Evolutionary conservation across 2,888 invertebrate species (phyloP).

Genomic region (Conomelus anceps): DNA sequence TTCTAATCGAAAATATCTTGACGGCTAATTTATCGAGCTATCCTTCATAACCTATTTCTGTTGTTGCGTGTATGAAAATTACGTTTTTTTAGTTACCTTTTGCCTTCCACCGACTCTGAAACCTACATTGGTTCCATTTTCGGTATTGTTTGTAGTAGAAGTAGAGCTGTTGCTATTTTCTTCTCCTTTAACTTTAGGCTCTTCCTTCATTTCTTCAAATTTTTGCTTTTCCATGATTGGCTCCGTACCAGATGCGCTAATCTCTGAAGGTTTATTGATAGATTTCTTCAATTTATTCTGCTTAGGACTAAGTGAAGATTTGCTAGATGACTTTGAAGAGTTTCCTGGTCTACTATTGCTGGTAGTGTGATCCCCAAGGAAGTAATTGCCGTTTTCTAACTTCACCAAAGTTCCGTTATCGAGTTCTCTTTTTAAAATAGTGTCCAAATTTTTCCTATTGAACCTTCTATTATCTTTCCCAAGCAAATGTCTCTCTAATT

Average conservation of each 20-base stretch:
- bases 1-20: background rate
- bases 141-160: slow-evolving; percentile 10
- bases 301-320: slow-evolving; percentile 4
- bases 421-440: slow-evolving; percentile 62
- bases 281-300: slow-evolving; percentile 3
- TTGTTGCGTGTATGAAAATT: background rate
- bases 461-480: slow-evolving; percentile 57
- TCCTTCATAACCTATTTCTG: background rate
- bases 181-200: slow-evolving; percentile 22
- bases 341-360: slow-evolving; percentile 15
- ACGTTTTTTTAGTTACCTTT: slow-evolving; percentile 27
- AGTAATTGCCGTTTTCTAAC: slow-evolving; percentile 60
- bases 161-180: slow-evolving; percentile 27
- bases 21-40: background rate
- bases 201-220: slow-evolving; percentile 8
- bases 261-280: background rate
- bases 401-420: slow-evolving; percentile 60
- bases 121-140: slow-evolving; percentile 23
- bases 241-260: background rate
- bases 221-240: slow-evolving; percentile 2
- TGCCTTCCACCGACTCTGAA: slow-evolving; percentile 32
- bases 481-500: slow-evolving; percentile 57
- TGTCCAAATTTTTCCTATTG: slow-evolving; percentile 55
- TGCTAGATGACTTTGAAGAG: background rate
- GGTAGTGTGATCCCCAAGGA: slow-evolving; percentile 50